Evolutionary conservation across 2,797 vertebrate genomes (phyloP).

Genomic region (Prunella strophiata): DNA sequence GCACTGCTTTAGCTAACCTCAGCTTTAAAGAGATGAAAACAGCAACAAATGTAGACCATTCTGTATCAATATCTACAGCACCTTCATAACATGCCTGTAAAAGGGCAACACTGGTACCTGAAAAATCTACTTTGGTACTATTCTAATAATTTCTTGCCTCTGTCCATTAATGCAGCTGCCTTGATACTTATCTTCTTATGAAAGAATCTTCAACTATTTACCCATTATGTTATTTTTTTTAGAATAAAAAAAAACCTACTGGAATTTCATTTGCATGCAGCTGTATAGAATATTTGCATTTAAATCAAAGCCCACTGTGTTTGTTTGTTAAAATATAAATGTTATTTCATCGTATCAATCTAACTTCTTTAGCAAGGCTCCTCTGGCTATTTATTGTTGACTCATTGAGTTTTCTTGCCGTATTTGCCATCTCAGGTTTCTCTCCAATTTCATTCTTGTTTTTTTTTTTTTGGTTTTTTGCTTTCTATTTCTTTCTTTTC

Average conservation of each 20-base stretch:
- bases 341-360: not conserved
- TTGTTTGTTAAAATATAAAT: not conserved
- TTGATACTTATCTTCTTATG: accelerated
- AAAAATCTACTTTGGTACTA: not conserved
- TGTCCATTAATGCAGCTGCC: not conserved
- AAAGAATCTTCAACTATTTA: not conserved
- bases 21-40: not conserved
- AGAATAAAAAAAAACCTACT: not conserved
- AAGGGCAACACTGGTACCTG: not conserved
- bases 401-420: not conserved
- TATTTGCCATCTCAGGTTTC: not conserved
- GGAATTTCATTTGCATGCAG: not conserved
- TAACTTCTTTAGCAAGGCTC: not conserved
- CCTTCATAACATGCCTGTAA: not conserved
- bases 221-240: not conserved
- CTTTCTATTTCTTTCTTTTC: no score
- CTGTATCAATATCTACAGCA: not conserved
- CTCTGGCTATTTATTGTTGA: not conserved
- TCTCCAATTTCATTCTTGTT: not conserved
- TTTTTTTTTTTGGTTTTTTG: not conserved
- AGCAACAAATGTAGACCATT: not conserved
- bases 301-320: not conserved
- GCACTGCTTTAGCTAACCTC: not conserved
- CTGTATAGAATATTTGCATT: not conserved
- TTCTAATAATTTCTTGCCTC: not conserved